Evolutionary conservation across 1,140 invertebrate species (phyloP).

Genomic region (Triops longicaudatus): DNA sequence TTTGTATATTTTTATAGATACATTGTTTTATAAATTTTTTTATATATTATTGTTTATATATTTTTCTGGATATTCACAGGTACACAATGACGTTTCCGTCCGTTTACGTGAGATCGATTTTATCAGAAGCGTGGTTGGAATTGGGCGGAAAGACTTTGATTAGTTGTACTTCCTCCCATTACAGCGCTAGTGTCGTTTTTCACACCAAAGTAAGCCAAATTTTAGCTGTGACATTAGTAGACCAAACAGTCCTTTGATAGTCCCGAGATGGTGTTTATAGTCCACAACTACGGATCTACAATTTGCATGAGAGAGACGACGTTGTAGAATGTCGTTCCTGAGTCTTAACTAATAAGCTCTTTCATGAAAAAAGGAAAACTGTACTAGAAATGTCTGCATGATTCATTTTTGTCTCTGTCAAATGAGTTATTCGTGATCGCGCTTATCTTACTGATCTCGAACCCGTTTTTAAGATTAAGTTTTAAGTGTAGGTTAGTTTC

Average conservation of each 20-base stretch:
- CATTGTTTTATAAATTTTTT: too few species aligned
- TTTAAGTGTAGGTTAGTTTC: too few species aligned
- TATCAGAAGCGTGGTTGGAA: constrained; percentile 44
- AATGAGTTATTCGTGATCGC: too few species aligned
- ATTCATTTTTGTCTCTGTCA: too few species aligned
- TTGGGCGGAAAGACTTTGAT: constrained; percentile 42
- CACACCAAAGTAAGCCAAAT: constrained; percentile 41
- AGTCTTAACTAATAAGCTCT: too few species aligned
- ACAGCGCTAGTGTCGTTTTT: constrained; percentile 39
- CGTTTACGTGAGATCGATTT: constrained; percentile 43
- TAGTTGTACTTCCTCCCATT: constrained; percentile 39
- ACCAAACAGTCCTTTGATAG: background rate
- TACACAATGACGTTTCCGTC: constrained; percentile 43
- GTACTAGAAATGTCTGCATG: too few species aligned
- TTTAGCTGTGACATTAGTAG: background rate
- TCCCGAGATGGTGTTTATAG: background rate
- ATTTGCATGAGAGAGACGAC: too few species aligned
- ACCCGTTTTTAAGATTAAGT: too few species aligned
- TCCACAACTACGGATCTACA: constrained; percentile 23
- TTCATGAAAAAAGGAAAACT: too few species aligned
- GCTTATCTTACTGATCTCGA: too few species aligned
- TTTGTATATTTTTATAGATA: too few species aligned
- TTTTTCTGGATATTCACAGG: constrained; percentile 26
- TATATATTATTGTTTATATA: background rate
- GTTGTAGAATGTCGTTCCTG: too few species aligned